These are phyloP conservation scores for Girardia tigrina DNA, from an alignment of 2,888 invertebrate genomes.

Conservation along the genomic window DNA sequence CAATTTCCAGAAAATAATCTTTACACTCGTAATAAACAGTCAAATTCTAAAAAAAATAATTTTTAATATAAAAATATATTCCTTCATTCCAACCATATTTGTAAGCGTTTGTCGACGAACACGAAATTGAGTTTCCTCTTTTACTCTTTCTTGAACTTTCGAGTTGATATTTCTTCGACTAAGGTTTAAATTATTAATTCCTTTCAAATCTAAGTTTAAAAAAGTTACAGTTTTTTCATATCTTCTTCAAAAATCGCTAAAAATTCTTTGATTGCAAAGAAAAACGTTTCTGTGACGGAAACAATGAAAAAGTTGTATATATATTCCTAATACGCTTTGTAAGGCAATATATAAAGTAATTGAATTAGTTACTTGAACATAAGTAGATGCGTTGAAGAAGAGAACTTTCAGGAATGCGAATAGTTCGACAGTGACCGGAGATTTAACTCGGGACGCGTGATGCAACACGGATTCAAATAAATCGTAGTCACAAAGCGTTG, in stretches of 20 bases:
- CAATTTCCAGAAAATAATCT: constrained; percentile 5
- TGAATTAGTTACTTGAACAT: not conserved
- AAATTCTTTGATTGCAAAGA: constrained; percentile 30
- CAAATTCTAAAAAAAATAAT: not conserved
- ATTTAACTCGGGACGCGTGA: not conserved
- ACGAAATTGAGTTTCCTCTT: not conserved
- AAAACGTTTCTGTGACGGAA: constrained; percentile 24
- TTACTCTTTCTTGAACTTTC: not conserved
- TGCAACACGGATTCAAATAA: constrained; percentile 19
- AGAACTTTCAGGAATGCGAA: not conserved
- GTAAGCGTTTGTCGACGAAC: not conserved
- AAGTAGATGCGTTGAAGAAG: not conserved
- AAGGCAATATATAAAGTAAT: not conserved
- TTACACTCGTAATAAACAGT: not conserved
- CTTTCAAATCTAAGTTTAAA: no score
- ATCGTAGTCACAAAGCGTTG: not conserved
- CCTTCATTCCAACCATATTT: not conserved
- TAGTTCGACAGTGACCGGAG: constrained; percentile 10
- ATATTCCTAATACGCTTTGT: not conserved
- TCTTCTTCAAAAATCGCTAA: constrained; percentile 21
- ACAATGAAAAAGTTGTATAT: constrained; percentile 21
- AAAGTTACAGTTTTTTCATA: constrained; percentile 1
- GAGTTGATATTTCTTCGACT: not conserved
- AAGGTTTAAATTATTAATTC: no score
- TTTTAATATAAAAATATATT: not conserved